Evolutionary conservation across 2,113 vertebrate genomes (phyloP).

Genomic region (Gallinago paraguaiae): DNA sequence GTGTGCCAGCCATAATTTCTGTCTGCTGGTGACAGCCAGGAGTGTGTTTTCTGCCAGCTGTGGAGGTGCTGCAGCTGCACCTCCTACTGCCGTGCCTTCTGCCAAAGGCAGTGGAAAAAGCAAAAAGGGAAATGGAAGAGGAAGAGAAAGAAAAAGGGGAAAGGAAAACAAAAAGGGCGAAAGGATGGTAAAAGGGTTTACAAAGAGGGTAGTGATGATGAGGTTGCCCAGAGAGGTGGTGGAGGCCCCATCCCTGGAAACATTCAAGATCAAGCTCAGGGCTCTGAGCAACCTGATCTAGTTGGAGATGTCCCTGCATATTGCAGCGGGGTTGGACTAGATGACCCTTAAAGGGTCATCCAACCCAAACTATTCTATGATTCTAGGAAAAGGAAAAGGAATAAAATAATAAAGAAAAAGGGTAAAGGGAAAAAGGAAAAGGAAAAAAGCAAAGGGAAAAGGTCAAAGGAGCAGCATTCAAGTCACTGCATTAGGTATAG

Average conservation of each 20-base stretch:
- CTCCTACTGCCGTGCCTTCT: neutral
- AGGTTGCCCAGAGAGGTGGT: neutral
- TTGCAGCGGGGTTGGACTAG: neutral
- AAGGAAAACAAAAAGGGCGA: neutral
- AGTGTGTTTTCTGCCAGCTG: neutral
- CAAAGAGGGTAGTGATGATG: neutral
- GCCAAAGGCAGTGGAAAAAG: neutral
- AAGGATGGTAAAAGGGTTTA: neutral
- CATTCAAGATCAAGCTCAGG: fast-evolving
- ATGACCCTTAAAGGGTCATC: neutral
- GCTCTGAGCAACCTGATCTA: neutral
- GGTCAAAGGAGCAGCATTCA: neutral
- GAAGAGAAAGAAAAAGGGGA: neutral
- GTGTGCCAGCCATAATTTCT: neutral
- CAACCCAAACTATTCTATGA: neutral
- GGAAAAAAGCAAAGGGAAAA: neutral
- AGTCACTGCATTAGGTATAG: neutral
- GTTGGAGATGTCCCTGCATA: neutral
- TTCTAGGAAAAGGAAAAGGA: neutral
- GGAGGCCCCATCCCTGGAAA: neutral
- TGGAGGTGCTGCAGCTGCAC: neutral
- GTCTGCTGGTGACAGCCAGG: neutral
- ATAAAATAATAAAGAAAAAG: no score
- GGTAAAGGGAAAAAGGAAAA: no score
- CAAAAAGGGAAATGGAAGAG: neutral